Conservation (phyloP, 2,797 vertebrate species). For the Thalassophryne amazonica region DNA sequence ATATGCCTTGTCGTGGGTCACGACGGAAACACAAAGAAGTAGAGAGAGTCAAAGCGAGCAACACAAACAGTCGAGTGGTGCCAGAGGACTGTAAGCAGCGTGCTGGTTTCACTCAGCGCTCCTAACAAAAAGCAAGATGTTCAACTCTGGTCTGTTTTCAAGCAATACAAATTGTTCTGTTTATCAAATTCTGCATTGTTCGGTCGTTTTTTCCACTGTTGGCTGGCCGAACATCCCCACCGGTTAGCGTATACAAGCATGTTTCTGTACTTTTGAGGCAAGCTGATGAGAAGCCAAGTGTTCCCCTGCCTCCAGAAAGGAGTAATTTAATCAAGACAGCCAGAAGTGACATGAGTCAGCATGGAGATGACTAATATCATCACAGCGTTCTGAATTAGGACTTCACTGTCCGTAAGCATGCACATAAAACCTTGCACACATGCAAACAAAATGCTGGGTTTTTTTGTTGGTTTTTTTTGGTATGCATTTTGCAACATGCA, state of each 20-base stretch:
- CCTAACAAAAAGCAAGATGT: constrained; percentile 59
- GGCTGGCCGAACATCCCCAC: constrained; percentile 37
- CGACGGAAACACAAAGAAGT: constrained; percentile 49
- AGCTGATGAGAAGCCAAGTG: constrained; percentile 41
- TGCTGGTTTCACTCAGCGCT: constrained; percentile 65
- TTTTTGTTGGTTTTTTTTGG: too few species aligned
- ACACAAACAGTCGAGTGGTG: constrained; percentile 42
- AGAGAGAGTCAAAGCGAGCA: constrained; percentile 36
- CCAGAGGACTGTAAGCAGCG: constrained; percentile 40
- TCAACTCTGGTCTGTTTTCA: constrained; percentile 61
- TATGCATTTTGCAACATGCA: too few species aligned
- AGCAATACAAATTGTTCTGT: constrained; percentile 61
- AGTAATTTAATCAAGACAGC: constrained; percentile 44
- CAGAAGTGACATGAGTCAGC: constrained; percentile 40
- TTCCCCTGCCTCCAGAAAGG: constrained; percentile 52
- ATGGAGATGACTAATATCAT: constrained; percentile 35
- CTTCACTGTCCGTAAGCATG: constrained; percentile 15
- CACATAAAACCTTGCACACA: constrained; percentile 36
- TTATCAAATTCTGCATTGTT: constrained; percentile 58
- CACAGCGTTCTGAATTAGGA: constrained; percentile 29
- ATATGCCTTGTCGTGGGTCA: constrained; percentile 50
- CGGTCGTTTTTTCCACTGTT: constrained; percentile 8
- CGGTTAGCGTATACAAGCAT: constrained; percentile 42
- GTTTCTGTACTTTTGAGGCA: constrained; percentile 53
- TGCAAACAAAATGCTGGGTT: constrained; percentile 33